A percentile compares a stretch with the other conserved stretches of the same genome.
Conservation (phyloP, 2,113 vertebrate species). For the Salvelinus alpinus region DNA sequence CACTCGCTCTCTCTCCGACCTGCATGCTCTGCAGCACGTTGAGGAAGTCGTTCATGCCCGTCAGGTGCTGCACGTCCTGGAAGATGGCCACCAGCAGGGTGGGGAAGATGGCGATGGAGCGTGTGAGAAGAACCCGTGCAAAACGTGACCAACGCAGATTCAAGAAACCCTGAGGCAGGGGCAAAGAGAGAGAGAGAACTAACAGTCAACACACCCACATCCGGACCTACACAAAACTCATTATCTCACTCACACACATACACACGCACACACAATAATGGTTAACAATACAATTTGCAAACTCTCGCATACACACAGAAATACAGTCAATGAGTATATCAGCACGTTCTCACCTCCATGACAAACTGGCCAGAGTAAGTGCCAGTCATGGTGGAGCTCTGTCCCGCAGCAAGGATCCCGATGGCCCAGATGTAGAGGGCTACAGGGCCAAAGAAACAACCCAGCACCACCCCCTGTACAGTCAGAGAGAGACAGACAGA, state of each 20-base stretch:
- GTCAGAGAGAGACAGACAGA: background rate
- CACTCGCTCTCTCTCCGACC: background rate
- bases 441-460: conserved; percentile 91
- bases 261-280: conserved; percentile 43
- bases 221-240: too few relatives aligned
- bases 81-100: conserved; percentile 90
- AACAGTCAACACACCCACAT: background rate
- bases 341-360: conserved; percentile 84
- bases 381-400: conserved; percentile 98
- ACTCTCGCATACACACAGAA: background rate
- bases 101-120: conserved; percentile 87
- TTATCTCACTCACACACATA: too few relatives aligned
- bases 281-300: background rate
- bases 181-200: background rate
- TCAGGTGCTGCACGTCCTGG: conserved; percentile 85
- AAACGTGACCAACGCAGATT: conserved; percentile 93
- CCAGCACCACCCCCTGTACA: conserved; percentile 85
- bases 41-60: conserved; percentile 94
- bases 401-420: conserved; percentile 93
- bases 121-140: conserved; percentile 86
- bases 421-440: conserved; percentile 96
- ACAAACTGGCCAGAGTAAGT: conserved; percentile 98
- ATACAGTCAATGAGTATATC: background rate
- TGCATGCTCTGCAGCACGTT: conserved; percentile 88
- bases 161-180: conserved; percentile 82